phyloP scores from a whole-genome alignment of 2,888 invertebrate species.

The Stenotaenia linearis region DNA sequence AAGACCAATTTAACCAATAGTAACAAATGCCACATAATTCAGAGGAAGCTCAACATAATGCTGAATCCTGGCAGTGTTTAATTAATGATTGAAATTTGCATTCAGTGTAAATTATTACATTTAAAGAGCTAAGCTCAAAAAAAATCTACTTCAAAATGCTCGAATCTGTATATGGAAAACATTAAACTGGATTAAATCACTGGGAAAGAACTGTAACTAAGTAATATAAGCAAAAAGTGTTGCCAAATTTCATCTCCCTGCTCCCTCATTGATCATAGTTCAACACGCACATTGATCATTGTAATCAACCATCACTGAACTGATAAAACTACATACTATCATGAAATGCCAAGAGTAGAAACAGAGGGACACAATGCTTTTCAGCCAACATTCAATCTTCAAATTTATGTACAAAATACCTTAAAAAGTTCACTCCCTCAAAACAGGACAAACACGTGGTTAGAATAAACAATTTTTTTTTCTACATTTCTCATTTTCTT shows the following conservation, averaged over 20 bases:
- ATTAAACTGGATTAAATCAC: slow-evolving; percentile 3
- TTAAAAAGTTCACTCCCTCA: slow-evolving; percentile 14
- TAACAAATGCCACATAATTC: slow-evolving; percentile 2
- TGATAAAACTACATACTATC: neutral
- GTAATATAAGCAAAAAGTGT: neutral
- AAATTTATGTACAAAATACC: neutral
- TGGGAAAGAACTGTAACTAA: neutral
- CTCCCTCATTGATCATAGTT: neutral
- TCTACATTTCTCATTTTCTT: neutral
- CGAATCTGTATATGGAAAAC: neutral
- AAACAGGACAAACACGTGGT: neutral
- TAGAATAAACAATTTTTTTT: neutral
- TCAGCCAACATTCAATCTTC: neutral
- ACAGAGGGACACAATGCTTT: neutral
- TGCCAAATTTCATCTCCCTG: neutral
- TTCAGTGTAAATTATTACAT: neutral
- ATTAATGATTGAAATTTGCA: slow-evolving; percentile 19
- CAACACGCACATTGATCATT: neutral
- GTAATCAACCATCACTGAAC: neutral
- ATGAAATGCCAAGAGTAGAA: slow-evolving; percentile 11
- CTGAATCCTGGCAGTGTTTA: neutral
- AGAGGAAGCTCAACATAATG: slow-evolving; percentile 5
- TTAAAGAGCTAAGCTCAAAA: neutral
- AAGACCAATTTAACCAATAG: neutral
- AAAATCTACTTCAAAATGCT: neutral